Base-by-base conservation (phyloP, 2,113 vertebrate species). In the Lophius piscatorius region DNA sequence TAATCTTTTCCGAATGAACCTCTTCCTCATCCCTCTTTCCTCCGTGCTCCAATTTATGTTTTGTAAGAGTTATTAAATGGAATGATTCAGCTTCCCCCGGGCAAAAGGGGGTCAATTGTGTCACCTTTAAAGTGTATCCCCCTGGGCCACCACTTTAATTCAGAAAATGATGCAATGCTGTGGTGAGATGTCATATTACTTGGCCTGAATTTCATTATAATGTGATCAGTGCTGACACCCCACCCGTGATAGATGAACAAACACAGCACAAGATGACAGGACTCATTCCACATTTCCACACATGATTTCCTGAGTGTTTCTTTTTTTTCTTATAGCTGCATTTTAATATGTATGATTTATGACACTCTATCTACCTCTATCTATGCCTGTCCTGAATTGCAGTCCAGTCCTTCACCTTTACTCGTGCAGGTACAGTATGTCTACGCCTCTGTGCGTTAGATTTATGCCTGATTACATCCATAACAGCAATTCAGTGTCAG, bases 331-430 rank as follows among this genome's bases (percentile, higher is more conserved):
- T n/a, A 18, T 26, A 9, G 2, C 12, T 46, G 39, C 9, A 38
- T 21, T 17, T 26, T 18, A 23, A 10, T 35, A 3, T 1, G 11
- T 52, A 8, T 51, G 9, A 52, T 36, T 45, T 5, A 13, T 49
- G 20, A 26, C 29, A 40, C 7, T 18, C 17, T 13, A 22, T 64
- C 20, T 35, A 4, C 47, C 22, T 23, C 29, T 31, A 31, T 31
- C 28, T 68, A 20, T 81, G 71, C 87, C 81, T 92, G 63, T 84
- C 85, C 88, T 89, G 63, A 88, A 91, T 93, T 94, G 70, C 89
- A 93, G 91, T 94, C 69, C 91, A 92, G 84, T 93, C 91, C 71
- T 94, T 94, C 87, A 91, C 93, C 81, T 94, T 95, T 83, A 94
- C 90, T 47, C 90, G 88, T 81, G 90, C 92, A 92, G 92, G 91